Evolutionary conservation across 2,888 invertebrate genomes (phyloP).

Genomic region (Scaptomyza polygonia): DNA sequence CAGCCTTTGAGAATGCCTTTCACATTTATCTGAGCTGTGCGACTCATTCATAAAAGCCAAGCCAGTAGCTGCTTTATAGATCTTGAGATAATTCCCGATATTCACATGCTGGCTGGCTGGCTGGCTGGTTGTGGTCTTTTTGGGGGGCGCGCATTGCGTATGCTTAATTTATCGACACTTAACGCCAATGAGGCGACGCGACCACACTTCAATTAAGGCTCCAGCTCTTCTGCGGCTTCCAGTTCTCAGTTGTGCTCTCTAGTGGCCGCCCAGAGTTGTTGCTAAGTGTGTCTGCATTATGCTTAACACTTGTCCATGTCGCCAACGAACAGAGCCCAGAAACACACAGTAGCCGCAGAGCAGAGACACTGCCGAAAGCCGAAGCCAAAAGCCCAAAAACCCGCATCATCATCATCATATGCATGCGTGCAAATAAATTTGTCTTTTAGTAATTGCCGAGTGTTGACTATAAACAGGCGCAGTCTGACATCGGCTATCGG

Average conservation of each 20-base stretch:
- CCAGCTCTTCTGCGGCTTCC: too few species aligned
- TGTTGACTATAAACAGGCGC: constrained; percentile 67
- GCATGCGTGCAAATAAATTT: constrained; percentile 83
- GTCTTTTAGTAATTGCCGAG: constrained; percentile 82
- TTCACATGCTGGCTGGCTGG: constrained; percentile 2
- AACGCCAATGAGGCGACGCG: constrained; percentile 78
- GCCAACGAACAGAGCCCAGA: constrained; percentile 60
- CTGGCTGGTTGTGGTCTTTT: constrained; percentile 4
- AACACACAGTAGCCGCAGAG: constrained; percentile 36
- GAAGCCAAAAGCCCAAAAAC: constrained; percentile 15
- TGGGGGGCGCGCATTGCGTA: constrained; percentile 60
- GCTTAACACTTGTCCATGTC: constrained; percentile 79
- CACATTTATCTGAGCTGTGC: constrained; percentile 36
- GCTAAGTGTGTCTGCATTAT: constrained; percentile 73
- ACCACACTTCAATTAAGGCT: constrained; percentile 74
- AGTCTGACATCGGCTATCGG: constrained; percentile 45
- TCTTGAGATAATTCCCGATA: constrained; percentile 17
- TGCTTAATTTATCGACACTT: constrained; percentile 82
- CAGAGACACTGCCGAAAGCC: neutral
- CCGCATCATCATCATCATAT: constrained; percentile 69
- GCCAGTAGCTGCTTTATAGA: constrained; percentile 37
- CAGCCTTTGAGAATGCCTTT: constrained; percentile 49
- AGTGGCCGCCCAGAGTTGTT: neutral
- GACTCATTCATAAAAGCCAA: constrained; percentile 46
- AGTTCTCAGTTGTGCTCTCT: neutral